phyloP scores from a whole-genome alignment of 2,888 invertebrate genomes.

The Meta bourneti region DNA sequence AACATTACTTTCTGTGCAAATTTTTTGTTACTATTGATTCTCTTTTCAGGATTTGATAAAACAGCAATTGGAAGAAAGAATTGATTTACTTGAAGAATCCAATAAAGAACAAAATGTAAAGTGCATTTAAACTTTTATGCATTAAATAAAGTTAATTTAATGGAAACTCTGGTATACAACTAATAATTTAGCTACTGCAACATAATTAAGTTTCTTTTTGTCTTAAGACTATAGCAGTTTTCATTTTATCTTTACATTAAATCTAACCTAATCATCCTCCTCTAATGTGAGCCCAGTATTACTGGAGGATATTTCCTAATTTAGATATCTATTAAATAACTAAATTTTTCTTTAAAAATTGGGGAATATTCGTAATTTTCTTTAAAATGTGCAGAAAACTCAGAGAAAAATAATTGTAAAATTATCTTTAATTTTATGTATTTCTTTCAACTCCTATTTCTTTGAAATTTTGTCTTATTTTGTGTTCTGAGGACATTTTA shows the following conservation, averaged over 20 bases:
- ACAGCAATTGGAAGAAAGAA: slow-evolving; percentile 54
- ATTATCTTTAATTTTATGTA: background rate
- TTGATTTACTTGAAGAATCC: slow-evolving; percentile 55
- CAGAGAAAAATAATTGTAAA: background rate
- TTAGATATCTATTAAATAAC: too few relatives aligned
- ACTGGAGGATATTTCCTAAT: too few relatives aligned
- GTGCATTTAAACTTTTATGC: background rate
- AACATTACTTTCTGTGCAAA: too few relatives aligned
- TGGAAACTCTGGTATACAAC: too few relatives aligned
- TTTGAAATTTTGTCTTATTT: background rate
- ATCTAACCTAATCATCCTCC: too few relatives aligned
- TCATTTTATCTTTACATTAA: too few relatives aligned
- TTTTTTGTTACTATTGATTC: background rate
- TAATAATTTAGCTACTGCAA: too few relatives aligned
- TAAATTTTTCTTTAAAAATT: background rate
- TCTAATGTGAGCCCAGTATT: too few relatives aligned
- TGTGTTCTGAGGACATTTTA: background rate
- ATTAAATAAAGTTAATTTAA: too few relatives aligned
- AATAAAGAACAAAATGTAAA: slow-evolving; percentile 64
- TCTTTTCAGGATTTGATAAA: slow-evolving; percentile 39
- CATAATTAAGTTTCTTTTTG: too few relatives aligned
- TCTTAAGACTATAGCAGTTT: too few relatives aligned
- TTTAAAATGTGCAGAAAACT: background rate
- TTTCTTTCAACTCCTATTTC: background rate
- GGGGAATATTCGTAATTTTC: background rate